Evolutionary conservation across 2,888 invertebrate genomes (phyloP), one percentile per base, ranked within the genome.

Genomic region (Ophion slaviceki): DNA sequence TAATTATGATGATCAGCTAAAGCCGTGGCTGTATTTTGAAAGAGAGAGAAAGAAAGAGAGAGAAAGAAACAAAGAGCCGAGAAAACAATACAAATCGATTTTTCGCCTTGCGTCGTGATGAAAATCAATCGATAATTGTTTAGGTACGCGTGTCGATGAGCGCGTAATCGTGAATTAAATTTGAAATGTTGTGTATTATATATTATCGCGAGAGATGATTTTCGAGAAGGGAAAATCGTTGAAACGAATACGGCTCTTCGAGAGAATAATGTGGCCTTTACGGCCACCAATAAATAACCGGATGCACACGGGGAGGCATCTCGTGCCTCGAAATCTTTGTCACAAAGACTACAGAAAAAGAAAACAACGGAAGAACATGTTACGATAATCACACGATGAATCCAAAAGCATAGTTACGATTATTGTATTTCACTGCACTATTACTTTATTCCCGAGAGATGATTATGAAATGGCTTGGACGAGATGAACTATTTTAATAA

Each of bases 401-500:
- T 71, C 76, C 77, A 57, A 70, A 84, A 86, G 86, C 80, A 86
- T 66, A 36, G 28, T 32, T 66, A 79, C 81, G 80, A 70, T 89
- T 74, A 84, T 88, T 88, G 81, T 88, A 82, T 87, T 83, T 88
- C 84, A 87, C 82, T 84, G 85, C 87, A 88, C 86, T 84, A 88
- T 87, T 89, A 89, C 84, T 89, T 90, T 90, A 87, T 83, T 86
- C 80, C 85, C 88, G 88, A 85, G 82, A 85, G 81, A 87, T 83
- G 74, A 86, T 86, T 87, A 88, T 87, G 80, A 20, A 68, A 87
- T 88, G 86, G 70, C 87, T 86, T 87, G 81, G 85, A 89, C 85
- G 87, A 89, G 88, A 90, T 89, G 82, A 82, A 91, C 88, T 91
- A 91, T 91, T 91, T 91, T 91, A 91, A 88, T 90, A 91, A 88